Evolutionary conservation across 1,140 invertebrate genomes (phyloP).

Genomic region (Lanistes nyassanus): DNA sequence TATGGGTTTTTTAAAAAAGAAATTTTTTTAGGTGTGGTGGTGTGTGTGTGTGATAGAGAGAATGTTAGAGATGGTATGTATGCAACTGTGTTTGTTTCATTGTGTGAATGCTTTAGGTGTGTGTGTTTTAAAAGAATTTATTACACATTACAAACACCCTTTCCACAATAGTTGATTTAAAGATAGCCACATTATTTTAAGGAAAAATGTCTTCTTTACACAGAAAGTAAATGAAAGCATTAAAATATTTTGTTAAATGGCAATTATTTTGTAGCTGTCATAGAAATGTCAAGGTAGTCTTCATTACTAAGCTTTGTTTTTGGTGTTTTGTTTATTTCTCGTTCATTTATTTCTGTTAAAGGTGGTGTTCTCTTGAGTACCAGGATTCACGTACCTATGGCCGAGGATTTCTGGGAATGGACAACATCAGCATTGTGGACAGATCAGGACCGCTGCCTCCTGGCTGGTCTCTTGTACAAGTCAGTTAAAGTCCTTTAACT

Average conservation of each 20-base stretch:
- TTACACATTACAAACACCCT: neutral
- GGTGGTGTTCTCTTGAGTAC: constrained; percentile 56
- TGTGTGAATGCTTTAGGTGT: too few relatives aligned
- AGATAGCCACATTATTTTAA: neutral
- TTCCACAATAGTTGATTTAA: neutral
- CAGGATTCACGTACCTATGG: constrained; percentile 45
- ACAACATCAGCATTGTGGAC: constrained; percentile 66
- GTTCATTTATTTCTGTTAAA: constrained; percentile 14
- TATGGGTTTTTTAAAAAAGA: neutral
- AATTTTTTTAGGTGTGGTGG: neutral
- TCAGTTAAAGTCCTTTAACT: constrained; percentile 12
- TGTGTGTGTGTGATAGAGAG: too few relatives aligned
- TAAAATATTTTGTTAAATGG: too few relatives aligned
- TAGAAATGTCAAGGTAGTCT: too few relatives aligned
- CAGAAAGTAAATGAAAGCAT: too few relatives aligned
- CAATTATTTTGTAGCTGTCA: too few relatives aligned
- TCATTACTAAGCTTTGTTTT: too few relatives aligned
- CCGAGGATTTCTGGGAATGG: constrained; percentile 66
- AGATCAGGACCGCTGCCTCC: constrained; percentile 37
- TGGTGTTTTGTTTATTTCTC: too few relatives aligned
- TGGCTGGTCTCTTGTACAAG: constrained; percentile 38
- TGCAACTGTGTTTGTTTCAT: too few relatives aligned
- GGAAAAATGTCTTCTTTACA: too few relatives aligned
- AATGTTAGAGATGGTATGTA: too few relatives aligned
- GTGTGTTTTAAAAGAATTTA: too few relatives aligned